Conservation (phyloP, 2,888 invertebrate genomes). For the Drosophila limbata region DNA sequence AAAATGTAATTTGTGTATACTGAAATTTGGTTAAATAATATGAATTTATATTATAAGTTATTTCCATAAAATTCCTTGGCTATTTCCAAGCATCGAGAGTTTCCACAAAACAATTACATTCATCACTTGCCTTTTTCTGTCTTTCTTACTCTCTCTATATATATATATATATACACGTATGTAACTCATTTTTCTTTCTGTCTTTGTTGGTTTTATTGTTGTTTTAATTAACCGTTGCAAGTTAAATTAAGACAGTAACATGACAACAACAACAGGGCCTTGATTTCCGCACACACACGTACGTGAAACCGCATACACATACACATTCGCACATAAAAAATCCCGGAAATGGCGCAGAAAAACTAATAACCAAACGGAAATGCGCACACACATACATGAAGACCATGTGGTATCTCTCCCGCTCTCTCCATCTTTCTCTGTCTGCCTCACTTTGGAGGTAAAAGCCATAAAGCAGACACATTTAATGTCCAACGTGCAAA, state of each 20-base stretch:
- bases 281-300: slow-evolving; percentile 44
- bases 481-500: slow-evolving; percentile 63
- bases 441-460: slow-evolving; percentile 51
- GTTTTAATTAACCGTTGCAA: slow-evolving; percentile 70
- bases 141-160: background rate
- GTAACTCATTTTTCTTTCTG: slow-evolving; percentile 3
- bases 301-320: slow-evolving; percentile 30
- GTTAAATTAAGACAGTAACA: slow-evolving; percentile 80
- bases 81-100: slow-evolving; percentile 1
- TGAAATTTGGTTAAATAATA: background rate
- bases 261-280: slow-evolving; percentile 43
- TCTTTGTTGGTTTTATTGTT: slow-evolving; percentile 48
- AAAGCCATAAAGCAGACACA: slow-evolving; percentile 77
- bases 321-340: slow-evolving; percentile 55
- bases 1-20: background rate
- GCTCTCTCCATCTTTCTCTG: background rate
- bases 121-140: background rate
- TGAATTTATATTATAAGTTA: background rate
- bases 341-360: slow-evolving; percentile 71
- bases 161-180: no score
- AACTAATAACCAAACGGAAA: slow-evolving; percentile 81
- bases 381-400: slow-evolving; percentile 60
- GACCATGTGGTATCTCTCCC: background rate
- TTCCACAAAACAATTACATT: slow-evolving; percentile 24
- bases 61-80: background rate